Percentiles rank a stretch among this genome's conserved stretches.
phyloP scores from a whole-genome alignment of 2,113 vertebrate genomes.

The Zosterops pallidus region DNA sequence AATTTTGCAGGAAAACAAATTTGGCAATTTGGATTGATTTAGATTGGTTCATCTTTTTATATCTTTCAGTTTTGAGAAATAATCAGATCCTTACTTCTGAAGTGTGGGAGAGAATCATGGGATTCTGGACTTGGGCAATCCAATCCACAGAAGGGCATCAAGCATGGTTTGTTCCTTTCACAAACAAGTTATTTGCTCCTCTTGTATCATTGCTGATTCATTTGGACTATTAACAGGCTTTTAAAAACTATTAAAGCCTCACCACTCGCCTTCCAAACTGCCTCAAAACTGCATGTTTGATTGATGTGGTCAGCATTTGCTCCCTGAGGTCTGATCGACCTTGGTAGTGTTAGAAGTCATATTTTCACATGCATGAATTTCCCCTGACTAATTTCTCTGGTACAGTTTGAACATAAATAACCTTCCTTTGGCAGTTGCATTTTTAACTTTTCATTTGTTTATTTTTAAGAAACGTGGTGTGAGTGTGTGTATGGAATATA shows the following conservation, averaged over 20 bases:
- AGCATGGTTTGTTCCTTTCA: not conserved
- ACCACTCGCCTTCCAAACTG: not conserved
- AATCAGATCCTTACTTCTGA: not conserved
- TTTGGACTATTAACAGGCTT: not conserved
- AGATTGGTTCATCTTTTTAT: not conserved
- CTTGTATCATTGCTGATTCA: not conserved
- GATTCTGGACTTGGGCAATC: not conserved
- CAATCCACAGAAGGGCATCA: not conserved
- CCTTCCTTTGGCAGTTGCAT: not conserved
- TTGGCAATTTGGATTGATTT: not conserved
- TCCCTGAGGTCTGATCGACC: slow-evolving; percentile 22
- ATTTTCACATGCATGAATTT: slow-evolving; percentile 41
- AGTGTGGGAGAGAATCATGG: rapidly evolving
- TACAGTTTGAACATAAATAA: slow-evolving; percentile 28
- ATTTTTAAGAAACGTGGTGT: not conserved
- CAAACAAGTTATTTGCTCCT: not conserved
- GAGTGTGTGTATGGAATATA: not conserved
- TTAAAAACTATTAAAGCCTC: not conserved
- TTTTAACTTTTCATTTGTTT: slow-evolving; percentile 4
- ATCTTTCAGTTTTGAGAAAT: not conserved
- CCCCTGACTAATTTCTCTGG: slow-evolving; percentile 13
- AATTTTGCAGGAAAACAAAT: not conserved
- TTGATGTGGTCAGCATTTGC: slow-evolving; percentile 5
- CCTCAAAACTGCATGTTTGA: slow-evolving; percentile 11
- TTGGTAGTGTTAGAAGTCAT: slow-evolving; percentile 49